phyloP scores from a whole-genome alignment of 2,113 vertebrate species.

The Nanorana parkeri region DNA sequence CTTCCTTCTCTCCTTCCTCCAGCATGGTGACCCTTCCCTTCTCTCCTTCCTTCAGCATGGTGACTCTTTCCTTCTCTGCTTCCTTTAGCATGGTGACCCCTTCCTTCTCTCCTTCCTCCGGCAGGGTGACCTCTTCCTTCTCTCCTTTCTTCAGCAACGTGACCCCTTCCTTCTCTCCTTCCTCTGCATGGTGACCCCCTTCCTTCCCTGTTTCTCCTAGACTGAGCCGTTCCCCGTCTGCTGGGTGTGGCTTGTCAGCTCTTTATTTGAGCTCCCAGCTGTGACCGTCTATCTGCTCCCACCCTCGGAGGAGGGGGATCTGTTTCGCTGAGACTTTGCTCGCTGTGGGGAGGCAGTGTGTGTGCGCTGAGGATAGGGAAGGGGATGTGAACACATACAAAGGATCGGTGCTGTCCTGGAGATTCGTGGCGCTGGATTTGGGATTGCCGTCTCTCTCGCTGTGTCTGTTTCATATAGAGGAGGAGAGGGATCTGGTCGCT shows the following conservation, averaged over 20 bases:
- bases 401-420: constrained; percentile 12
- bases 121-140: neutral
- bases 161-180: too few species aligned
- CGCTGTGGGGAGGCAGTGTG: constrained; percentile 45
- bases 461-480: neutral
- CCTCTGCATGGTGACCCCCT: neutral
- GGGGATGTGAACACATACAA: constrained; percentile 44
- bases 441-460: neutral
- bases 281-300: constrained; percentile 52
- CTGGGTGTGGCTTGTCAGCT: constrained; percentile 48
- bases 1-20: too few species aligned
- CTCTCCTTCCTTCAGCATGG: too few species aligned
- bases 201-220: too few species aligned
- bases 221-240: too few species aligned
- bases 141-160: too few species aligned
- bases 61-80: too few species aligned
- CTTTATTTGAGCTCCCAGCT: constrained; percentile 47
- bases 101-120: too few species aligned
- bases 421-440: neutral
- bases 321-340: constrained; percentile 3
- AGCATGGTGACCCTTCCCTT: too few species aligned
- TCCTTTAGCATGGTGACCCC: too few species aligned
- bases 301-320: constrained; percentile 47
- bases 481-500: neutral
- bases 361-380: neutral